A percentile compares a stretch with the other conserved stretches of the same genome.
Conservation (phyloP, 2,888 invertebrate species). For the Galerucella nymphaeae region DNA sequence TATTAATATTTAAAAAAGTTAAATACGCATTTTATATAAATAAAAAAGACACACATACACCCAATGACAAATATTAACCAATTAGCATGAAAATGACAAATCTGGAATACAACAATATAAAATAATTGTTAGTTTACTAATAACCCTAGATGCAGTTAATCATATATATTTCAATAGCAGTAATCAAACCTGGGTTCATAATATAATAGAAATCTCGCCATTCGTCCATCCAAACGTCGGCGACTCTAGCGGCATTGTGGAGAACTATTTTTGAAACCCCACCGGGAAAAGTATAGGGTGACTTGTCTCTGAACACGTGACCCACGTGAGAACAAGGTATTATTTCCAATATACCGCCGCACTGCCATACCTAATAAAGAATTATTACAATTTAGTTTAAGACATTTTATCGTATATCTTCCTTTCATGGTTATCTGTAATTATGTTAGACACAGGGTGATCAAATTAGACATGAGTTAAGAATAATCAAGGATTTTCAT, state of each 20-base stretch:
- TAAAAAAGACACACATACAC: no score
- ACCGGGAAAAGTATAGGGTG: constrained; percentile 99
- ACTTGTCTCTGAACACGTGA: constrained; percentile 97
- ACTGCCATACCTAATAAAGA: constrained; percentile 88
- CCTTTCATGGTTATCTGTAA: constrained; percentile 19
- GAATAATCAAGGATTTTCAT: neutral
- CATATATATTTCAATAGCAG: constrained; percentile 6
- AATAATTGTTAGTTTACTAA: constrained; percentile 2
- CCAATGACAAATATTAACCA: neutral
- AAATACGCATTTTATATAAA: neutral
- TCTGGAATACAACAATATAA: neutral
- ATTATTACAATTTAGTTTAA: constrained; percentile 6
- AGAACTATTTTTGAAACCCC: constrained; percentile 97
- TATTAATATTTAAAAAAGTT: neutral
- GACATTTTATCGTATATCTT: neutral
- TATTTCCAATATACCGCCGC: constrained; percentile 95
- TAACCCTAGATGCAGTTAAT: constrained; percentile 3
- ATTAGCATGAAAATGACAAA: neutral
- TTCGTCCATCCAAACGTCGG: constrained; percentile 99
- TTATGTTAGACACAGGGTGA: constrained; percentile 41
- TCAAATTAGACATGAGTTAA: neutral
- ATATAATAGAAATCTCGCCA: constrained; percentile 99
- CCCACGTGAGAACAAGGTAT: constrained; percentile 96
- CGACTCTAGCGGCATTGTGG: constrained; percentile 98
- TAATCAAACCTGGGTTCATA: constrained; percentile 92